These are phyloP conservation scores for Dascyllus trimaculatus DNA, from an alignment of 2,113 vertebrate genomes.

Conservation along the genomic window DNA sequence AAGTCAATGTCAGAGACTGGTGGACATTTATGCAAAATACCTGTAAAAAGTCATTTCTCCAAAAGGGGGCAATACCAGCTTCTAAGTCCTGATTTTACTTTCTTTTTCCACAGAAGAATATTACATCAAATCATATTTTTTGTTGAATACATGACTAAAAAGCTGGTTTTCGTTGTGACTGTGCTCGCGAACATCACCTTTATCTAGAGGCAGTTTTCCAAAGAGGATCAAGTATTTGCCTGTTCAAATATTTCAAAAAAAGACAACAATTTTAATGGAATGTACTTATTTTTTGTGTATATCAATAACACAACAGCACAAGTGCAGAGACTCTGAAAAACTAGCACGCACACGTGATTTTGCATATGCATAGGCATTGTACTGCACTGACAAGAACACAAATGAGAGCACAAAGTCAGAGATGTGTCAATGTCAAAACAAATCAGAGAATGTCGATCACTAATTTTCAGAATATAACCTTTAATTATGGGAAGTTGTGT, in stretches of 20 bases:
- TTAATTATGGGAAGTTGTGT: neutral
- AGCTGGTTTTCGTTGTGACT: no score
- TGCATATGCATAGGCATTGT: neutral
- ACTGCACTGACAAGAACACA: neutral
- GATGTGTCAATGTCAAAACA: neutral
- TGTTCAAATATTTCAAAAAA: no score
- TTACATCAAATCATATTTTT: no score
- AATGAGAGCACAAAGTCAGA: neutral
- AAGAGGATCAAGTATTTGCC: no score
- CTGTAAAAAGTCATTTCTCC: constrained; percentile 7
- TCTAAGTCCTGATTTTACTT: neutral
- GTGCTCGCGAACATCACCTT: no score
- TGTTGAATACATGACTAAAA: no score
- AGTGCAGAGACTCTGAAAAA: no score
- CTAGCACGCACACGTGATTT: no score
- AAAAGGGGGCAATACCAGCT: neutral
- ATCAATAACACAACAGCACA: no score
- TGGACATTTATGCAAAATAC: neutral
- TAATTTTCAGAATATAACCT: neutral
- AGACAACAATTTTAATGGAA: no score
- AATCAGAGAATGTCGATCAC: neutral
- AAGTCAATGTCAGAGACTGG: neutral
- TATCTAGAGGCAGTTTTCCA: no score
- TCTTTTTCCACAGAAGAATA: neutral
- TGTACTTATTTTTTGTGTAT: no score